Evolutionary conservation across 2,797 vertebrate genomes (phyloP).

Genomic region (Protosalanx chinensis): DNA sequence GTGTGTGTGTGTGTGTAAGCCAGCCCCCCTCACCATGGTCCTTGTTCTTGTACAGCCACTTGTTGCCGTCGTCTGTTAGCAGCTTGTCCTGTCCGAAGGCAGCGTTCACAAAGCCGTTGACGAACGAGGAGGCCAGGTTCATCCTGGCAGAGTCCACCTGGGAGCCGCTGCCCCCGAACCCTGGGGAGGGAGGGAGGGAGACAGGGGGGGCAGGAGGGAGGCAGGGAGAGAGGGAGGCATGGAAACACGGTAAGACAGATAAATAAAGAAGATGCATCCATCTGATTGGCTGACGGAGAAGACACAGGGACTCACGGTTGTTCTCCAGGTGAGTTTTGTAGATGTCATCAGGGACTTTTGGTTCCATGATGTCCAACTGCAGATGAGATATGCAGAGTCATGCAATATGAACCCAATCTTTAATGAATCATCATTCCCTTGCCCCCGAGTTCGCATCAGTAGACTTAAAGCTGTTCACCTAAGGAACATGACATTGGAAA

Average conservation of each 20-base stretch:
- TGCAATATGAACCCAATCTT: slow-evolving; percentile 12
- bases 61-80: slow-evolving; percentile 96
- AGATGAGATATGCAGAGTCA: slow-evolving; percentile 16
- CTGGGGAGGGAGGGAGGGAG: slow-evolving; percentile 56
- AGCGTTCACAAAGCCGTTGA: slow-evolving; percentile 96
- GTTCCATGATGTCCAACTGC: slow-evolving; percentile 98
- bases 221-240: not conserved
- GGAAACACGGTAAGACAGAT: not conserved
- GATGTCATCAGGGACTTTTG: slow-evolving; percentile 98
- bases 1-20: not conserved
- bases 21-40: slow-evolving; percentile 82
- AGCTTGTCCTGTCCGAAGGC: slow-evolving; percentile 98
- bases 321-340: slow-evolving; percentile 99
- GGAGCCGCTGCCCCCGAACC: slow-evolving; percentile 93
- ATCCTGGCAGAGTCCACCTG: slow-evolving; percentile 98
- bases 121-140: slow-evolving; percentile 98
- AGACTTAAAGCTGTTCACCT: too few relatives aligned
- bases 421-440: not conserved
- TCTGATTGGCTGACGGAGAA: not conserved
- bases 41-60: slow-evolving; percentile 99
- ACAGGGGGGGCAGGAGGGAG: not conserved
- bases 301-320: slow-evolving; percentile 80
- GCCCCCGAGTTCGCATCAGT: not conserved
- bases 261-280: not conserved
- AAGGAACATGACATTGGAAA: too few relatives aligned